Evolutionary conservation across 2,888 invertebrate genomes (phyloP).

Genomic region (Andrena marginata): DNA sequence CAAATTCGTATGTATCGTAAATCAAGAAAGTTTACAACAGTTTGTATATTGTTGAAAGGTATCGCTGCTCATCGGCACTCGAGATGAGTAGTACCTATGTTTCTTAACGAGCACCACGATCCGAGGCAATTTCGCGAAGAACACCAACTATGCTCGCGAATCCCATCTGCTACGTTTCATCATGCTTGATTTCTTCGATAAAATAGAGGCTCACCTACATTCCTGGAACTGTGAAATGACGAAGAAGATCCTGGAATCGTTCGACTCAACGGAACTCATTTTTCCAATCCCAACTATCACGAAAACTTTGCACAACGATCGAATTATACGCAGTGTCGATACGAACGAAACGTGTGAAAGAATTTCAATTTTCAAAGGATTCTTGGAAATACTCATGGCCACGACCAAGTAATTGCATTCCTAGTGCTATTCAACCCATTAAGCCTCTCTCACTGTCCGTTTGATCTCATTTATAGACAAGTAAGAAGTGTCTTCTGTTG

Average conservation of each 20-base stretch:
- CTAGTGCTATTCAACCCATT: conserved; percentile 19
- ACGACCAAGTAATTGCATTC: conserved; percentile 31
- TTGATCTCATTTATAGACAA: background rate
- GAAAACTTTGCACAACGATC: background rate
- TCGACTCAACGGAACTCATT: conserved; percentile 7
- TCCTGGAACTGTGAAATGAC: conserved; percentile 32
- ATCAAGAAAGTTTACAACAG: too few relatives aligned
- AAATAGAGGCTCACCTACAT: conserved; percentile 7
- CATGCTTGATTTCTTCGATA: conserved; percentile 11
- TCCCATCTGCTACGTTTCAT: conserved; percentile 16
- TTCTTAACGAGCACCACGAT: background rate
- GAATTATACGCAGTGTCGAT: background rate
- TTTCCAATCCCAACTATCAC: background rate
- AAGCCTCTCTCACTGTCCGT: background rate
- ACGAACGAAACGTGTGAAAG: background rate
- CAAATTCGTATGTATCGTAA: too few relatives aligned
- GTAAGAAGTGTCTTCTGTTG: background rate
- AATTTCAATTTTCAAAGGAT: conserved; percentile 15
- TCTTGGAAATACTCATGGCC: conserved; percentile 37
- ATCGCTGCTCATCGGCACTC: background rate
- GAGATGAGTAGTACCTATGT: background rate
- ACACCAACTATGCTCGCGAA: conserved; percentile 31
- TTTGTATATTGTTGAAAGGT: background rate
- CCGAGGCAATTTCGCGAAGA: conserved; percentile 17
- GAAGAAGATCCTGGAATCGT: background rate